Conservation (phyloP, 2,113 vertebrate species). For the Leiothrix lutea region DNA sequence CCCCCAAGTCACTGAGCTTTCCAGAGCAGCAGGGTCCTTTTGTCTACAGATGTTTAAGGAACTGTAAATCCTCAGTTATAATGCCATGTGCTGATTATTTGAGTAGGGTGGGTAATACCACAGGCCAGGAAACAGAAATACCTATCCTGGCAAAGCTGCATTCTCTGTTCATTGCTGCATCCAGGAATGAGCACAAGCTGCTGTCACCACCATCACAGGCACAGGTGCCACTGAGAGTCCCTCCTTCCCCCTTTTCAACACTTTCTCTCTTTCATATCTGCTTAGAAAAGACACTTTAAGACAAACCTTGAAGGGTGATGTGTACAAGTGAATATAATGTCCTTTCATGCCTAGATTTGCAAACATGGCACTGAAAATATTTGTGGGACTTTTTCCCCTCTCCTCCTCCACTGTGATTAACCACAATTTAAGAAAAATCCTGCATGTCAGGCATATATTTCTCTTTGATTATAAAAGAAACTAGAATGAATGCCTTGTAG, state of each 20-base stretch:
- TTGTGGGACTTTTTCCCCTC: not conserved
- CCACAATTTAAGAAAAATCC: not conserved
- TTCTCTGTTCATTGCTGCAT: not conserved
- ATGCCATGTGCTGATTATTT: not conserved
- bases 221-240: not conserved
- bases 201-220: not conserved
- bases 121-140: not conserved
- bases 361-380: not conserved
- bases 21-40: not conserved
- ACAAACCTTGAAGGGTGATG: not conserved
- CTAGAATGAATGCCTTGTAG: not conserved
- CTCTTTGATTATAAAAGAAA: not conserved
- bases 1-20: accelerated
- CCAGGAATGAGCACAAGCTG: not conserved
- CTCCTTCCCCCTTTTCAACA: not conserved
- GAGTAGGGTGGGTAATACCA: too few species aligned
- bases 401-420: not conserved
- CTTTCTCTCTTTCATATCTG: not conserved
- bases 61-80: not conserved
- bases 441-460: not conserved
- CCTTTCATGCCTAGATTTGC: not conserved
- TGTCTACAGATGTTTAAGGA: not conserved
- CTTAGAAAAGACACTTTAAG: not conserved
- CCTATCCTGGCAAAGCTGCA: accelerated
- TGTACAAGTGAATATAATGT: not conserved